A percentile compares a stretch with the other conserved stretches of the same genome.
phyloP scores from a whole-genome alignment of 2,113 vertebrate genomes.

The Trichomycterus rosablanca region DNA sequence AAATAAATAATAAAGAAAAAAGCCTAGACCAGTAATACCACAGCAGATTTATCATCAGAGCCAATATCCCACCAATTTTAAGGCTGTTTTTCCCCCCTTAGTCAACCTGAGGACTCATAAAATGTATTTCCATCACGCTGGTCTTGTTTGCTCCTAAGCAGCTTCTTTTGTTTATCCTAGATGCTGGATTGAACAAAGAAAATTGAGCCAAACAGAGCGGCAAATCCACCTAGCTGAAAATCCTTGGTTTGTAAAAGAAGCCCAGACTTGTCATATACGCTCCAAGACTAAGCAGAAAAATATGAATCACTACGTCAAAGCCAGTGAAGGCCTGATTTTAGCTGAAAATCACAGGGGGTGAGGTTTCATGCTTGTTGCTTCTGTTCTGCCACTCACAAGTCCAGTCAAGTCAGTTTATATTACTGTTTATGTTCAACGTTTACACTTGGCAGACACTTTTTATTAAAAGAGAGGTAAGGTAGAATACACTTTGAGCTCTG shows the following conservation, averaged over 20 bases:
- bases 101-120: background rate
- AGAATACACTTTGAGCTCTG: too few relatives aligned
- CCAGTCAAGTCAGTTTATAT: background rate
- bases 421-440: background rate
- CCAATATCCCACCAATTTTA: constrained; percentile 21
- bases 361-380: background rate
- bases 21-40: constrained; percentile 19
- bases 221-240: constrained; percentile 22
- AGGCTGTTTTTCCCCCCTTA: constrained; percentile 19
- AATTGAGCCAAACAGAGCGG: constrained; percentile 17
- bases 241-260: constrained; percentile 27
- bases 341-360: constrained; percentile 6
- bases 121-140: constrained; percentile 3
- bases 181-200: background rate
- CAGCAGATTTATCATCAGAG: constrained; percentile 45
- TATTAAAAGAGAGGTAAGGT: background rate
- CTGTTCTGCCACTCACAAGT: background rate
- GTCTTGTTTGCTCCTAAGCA: constrained; percentile 7
- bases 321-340: constrained; percentile 1
- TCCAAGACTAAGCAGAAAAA: constrained; percentile 7
- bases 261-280: background rate
- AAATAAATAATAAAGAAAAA: constrained; percentile 11
- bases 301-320: constrained; percentile 16
- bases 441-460: background rate
- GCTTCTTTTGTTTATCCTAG: constrained; percentile 13